Percentiles rank a stretch among this genome's conserved stretches.
Evolutionary conservation across 1,140 invertebrate species (phyloP).

Genomic region (Halesus radiatus): DNA sequence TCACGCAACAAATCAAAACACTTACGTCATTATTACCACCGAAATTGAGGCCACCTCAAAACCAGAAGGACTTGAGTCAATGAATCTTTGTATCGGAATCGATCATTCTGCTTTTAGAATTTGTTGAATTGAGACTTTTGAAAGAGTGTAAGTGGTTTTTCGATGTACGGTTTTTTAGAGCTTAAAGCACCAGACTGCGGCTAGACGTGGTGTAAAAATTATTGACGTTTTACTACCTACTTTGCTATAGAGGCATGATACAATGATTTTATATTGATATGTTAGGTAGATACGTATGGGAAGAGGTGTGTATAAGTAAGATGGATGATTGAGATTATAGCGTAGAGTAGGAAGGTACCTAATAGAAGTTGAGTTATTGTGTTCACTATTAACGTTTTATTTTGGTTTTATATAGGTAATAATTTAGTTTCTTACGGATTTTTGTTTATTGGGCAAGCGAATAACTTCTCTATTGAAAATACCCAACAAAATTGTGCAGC

Average conservation of each 20-base stretch:
- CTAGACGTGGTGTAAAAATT: background rate
- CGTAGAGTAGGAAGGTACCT: no score
- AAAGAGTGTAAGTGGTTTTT: background rate
- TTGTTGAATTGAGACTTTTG: no score
- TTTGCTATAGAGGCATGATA: background rate
- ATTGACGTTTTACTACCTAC: background rate
- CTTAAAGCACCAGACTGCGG: background rate
- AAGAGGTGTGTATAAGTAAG: constrained; percentile 6
- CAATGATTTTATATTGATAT: background rate
- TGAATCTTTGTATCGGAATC: background rate
- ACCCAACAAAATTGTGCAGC: no score
- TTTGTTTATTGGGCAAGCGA: no score
- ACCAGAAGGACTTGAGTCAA: background rate
- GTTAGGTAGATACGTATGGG: background rate
- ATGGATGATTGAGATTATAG: background rate
- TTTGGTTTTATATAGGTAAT: no score
- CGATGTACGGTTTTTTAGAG: background rate
- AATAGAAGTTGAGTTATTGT: no score
- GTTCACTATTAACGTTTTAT: no score
- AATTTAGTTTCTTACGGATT: no score
- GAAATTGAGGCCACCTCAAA: background rate
- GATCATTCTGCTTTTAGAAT: background rate
- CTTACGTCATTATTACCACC: background rate
- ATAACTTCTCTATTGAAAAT: no score
- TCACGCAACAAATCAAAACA: background rate